Base-by-base conservation (phyloP, 2,888 invertebrate species). In the Tipula vernalis region DNA sequence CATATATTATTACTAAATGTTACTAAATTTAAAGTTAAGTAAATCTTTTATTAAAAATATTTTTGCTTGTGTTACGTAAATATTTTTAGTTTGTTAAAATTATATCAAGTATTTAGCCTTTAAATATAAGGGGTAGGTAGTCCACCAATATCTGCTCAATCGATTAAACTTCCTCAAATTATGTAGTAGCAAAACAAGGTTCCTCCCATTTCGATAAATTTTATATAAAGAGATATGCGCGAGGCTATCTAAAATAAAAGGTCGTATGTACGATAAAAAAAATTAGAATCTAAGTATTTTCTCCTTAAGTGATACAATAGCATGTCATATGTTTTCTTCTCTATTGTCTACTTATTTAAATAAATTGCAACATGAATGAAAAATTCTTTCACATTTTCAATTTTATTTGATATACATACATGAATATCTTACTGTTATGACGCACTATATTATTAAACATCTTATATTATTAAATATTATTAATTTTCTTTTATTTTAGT, bases 401-500 rank as follows among this genome's bases (percentile, higher is more conserved):
- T n/a, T n/a, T 44, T 44, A 44, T 44, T 10, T 44, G 8, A 44
- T 51, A n/a, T 51, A 51, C 51, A 51, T n/a, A 71, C 71, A 71
- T 71, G 18, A 51, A 51, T 51, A 28, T 71, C 71, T 71, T 71
- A 71, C 71, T 71, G 71, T 71, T 10, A 71, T 71, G 71, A 71
- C 71, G 28, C 71, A 71, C 71, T 71, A 71, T 71, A 71, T 57
- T 51, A 51, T 71, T 71, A 71, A 18, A 71, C 71, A 71, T 84
- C 39, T 84, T 36, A 36, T 12, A 84, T 36, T 39, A 84, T 39
- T 84, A 41, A 85, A 85, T 85, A 41, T 85, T 39, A 85, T 85
- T 85, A 85, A 85, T 85, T 85, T 85, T 41, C 13, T 85, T 85
- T 41, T 41, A 13, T 8, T 39, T 88, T 86, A 39, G 86, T 85